These are phyloP conservation scores for Eleutherodactylus coqui DNA, from an alignment of 2,797 vertebrate genomes.

Conservation along the genomic window DNA sequence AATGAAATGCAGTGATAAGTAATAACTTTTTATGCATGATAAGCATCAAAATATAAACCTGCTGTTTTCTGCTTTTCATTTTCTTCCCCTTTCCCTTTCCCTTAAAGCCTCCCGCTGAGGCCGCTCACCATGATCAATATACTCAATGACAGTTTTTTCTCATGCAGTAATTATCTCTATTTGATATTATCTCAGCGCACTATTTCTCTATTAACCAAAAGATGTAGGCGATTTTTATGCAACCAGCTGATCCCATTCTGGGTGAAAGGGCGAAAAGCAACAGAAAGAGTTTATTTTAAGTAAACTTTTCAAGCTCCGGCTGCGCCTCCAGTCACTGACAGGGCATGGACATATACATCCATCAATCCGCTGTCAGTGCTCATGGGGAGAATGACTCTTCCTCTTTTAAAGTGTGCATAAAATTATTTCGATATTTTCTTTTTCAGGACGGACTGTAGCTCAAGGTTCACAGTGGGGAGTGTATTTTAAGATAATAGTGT, in stretches of 20 bases:
- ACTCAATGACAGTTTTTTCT: constrained; percentile 91
- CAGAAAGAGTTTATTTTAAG: constrained; percentile 77
- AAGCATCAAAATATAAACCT: constrained; percentile 81
- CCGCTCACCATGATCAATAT: constrained; percentile 87
- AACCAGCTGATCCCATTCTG: constrained; percentile 83
- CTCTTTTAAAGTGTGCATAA: background rate
- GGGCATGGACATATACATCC: background rate
- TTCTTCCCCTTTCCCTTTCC: constrained; percentile 80
- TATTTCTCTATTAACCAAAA: constrained; percentile 82
- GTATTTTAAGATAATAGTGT: background rate
- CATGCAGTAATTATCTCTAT: constrained; percentile 86
- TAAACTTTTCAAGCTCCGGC: constrained; percentile 63
- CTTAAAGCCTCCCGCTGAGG: constrained; percentile 81
- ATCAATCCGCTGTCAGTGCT: background rate
- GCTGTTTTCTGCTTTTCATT: constrained; percentile 82
- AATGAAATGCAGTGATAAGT: constrained; percentile 80
- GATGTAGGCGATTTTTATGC: constrained; percentile 80
- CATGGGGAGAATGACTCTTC: background rate
- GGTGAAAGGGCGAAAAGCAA: constrained; percentile 71
- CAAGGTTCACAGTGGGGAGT: background rate
- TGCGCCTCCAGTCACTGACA: background rate
- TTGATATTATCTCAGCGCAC: constrained; percentile 83
- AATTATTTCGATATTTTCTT: background rate
- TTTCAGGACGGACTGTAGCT: background rate
- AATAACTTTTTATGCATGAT: constrained; percentile 88